Conservation (phyloP, 2,888 invertebrate species). For the Coleophora deauratella region DNA sequence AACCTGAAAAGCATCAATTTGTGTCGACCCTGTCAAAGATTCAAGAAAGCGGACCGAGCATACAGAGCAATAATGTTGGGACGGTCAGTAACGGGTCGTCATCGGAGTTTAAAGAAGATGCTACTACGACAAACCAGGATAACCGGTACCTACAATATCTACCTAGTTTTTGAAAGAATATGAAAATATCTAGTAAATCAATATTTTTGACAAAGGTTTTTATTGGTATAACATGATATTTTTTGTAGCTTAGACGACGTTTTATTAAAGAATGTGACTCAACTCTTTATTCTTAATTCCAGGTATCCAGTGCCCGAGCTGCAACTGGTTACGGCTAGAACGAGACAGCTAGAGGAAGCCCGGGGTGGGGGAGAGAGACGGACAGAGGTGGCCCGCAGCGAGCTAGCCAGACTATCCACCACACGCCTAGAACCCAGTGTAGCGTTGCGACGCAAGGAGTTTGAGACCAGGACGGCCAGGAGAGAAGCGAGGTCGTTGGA, state of each 20-base stretch:
- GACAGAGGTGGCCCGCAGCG: conserved; percentile 79
- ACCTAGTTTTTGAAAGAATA: not conserved
- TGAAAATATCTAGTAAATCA: not conserved
- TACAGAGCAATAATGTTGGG: conserved; percentile 48
- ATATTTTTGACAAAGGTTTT: too few relatives aligned
- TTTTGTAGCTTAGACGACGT: too few relatives aligned
- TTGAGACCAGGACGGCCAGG: conserved; percentile 73
- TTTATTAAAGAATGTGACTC: too few relatives aligned
- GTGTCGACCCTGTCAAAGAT: conserved; percentile 77
- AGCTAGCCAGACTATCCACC: conserved; percentile 77
- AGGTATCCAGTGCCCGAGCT: conserved; percentile 67
- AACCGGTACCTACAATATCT: conserved; percentile 38
- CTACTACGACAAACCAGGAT: conserved; percentile 53
- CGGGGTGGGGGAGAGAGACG: conserved; percentile 77
- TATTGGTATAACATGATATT: too few relatives aligned
- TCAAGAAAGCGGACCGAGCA: conserved; percentile 73
- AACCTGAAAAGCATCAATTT: conserved; percentile 66
- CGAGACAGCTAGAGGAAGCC: conserved; percentile 82
- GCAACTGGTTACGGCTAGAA: conserved; percentile 82
- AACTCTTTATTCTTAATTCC: conserved; percentile 7
- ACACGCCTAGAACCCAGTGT: conserved; percentile 83
- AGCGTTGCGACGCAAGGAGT: conserved; percentile 81
- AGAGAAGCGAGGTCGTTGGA: conserved; percentile 62
- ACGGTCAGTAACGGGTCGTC: conserved; percentile 61
- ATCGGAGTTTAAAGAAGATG: conserved; percentile 44